A percentile compares a stretch with the other conserved stretches of the same genome.
phyloP scores from a whole-genome alignment of 2,888 invertebrate genomes.

The Lottia gigantea region DNA sequence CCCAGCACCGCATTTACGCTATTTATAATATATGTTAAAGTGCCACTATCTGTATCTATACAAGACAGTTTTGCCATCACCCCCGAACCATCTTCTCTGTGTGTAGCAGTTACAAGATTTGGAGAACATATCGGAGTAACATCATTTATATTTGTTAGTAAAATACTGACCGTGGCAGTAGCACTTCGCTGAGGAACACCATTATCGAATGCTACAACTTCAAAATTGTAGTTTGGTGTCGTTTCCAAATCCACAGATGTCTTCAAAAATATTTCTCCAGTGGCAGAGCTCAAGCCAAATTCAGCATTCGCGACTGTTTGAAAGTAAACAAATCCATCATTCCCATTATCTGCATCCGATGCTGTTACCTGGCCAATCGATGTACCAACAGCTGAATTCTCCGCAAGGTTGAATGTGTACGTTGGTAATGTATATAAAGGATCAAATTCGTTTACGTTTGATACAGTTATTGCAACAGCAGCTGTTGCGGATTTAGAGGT shows the following conservation, averaged over 20 bases:
- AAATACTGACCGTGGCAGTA: conserved; percentile 33
- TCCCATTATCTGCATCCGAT: conserved; percentile 41
- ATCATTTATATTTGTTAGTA: conserved; percentile 41
- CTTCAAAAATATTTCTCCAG: conserved; percentile 19
- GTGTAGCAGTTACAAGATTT: conserved; percentile 25
- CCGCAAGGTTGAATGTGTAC: conserved; percentile 31
- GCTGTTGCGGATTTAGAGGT: conserved; percentile 27
- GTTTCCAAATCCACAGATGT: conserved; percentile 22
- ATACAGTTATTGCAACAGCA: conserved; percentile 31
- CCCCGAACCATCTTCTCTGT: conserved; percentile 28
- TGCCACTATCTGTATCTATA: conserved; percentile 39
- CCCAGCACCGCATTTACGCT: conserved; percentile 37
- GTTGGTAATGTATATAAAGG: conserved; percentile 25
- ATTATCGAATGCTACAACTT: conserved; percentile 21
- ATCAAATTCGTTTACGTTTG: conserved; percentile 42
- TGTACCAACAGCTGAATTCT: conserved; percentile 30
- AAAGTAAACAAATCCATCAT: neutral
- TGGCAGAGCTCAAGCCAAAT: conserved; percentile 6
- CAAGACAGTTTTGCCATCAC: conserved; percentile 31
- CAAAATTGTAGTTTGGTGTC: conserved; percentile 14
- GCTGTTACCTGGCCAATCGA: conserved; percentile 38
- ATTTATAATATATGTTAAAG: conserved; percentile 31
- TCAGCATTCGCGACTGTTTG: neutral
- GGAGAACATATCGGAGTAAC: conserved; percentile 36
- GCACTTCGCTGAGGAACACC: conserved; percentile 31